These are phyloP conservation scores for Glomeris marginata DNA, from an alignment of 2,888 invertebrate species.

Conservation along the genomic window DNA sequence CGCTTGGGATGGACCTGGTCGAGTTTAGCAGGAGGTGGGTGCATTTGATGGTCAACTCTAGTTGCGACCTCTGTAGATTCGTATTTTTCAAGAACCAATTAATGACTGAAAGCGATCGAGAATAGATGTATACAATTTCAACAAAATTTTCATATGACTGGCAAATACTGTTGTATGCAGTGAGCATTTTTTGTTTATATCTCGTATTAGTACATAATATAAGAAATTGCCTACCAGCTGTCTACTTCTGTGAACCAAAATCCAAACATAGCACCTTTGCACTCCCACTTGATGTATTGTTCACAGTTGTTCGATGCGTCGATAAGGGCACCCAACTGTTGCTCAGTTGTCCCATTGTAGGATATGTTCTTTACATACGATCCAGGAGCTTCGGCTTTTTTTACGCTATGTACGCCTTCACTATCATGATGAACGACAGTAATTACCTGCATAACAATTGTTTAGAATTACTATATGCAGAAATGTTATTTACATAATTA, in stretches of 20 bases:
- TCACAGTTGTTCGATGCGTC: slow-evolving; percentile 21
- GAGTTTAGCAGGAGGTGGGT: too few species aligned
- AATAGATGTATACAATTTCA: too few species aligned
- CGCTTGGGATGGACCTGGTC: too few species aligned
- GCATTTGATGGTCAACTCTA: too few species aligned
- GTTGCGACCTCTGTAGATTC: too few species aligned
- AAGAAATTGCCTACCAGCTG: slow-evolving; percentile 20
- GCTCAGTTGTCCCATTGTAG: slow-evolving; percentile 16
- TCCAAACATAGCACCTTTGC: slow-evolving; percentile 22
- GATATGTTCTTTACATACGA: slow-evolving; percentile 19
- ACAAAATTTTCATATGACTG: too few species aligned
- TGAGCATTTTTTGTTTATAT: background rate
- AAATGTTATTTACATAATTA: too few species aligned
- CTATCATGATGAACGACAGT: slow-evolving; percentile 21
- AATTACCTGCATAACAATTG: slow-evolving; percentile 14
- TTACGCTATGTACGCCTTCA: slow-evolving; percentile 17
- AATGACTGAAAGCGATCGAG: too few species aligned
- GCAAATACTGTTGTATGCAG: background rate
- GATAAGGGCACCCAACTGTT: slow-evolving; percentile 18
- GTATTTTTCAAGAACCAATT: too few species aligned
- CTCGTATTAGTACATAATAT: too few species aligned
- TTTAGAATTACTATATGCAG: too few species aligned
- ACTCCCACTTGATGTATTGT: slow-evolving; percentile 22
- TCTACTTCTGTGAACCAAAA: slow-evolving; percentile 21
- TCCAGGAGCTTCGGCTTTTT: slow-evolving; percentile 20